Base-by-base conservation (phyloP, 23 tunicate genomes). In the Ascidia mentula region DNA sequence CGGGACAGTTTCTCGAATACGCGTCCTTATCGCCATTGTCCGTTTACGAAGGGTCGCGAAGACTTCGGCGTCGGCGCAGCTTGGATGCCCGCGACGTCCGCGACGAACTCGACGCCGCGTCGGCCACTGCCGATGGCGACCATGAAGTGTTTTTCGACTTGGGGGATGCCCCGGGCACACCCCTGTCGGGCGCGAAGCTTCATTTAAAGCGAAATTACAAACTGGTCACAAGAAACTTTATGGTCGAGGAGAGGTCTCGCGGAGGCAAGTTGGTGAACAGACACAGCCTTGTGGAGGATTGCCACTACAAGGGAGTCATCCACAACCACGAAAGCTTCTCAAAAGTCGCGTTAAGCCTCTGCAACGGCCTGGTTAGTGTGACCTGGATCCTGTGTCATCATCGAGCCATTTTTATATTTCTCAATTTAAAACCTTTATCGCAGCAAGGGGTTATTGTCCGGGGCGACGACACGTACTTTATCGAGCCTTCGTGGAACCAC, bases 401-500 rank as follows among this genome's bases (percentile, higher is more conserved):
- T n/a, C n/a, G n/a, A n/a, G n/a, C n/a, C n/a, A n/a, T n/a, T n/a
- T n/a, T n/a, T n/a, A 12, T 69, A 24, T 31, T 18, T 69, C 73
- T 18, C 18, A 45, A 35, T 13, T 37, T 73, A 61, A 45, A n/a
- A n/a, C n/a, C n/a, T n/a, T n/a, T n/a, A n/a, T n/a, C 38, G 24
- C 89, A 96, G 99, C 95, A 96, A 96, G 99, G 99, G 3, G 59
- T 96, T 22, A 88, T 96, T 37, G 60, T 74, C 22, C 84, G 88
- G 69, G 97, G 78, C 53, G 90, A 87, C 37, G 86, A 84, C n/a
- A 85, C 87, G 18, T 96, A 75, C 79, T 91, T 96, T 42, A 91
- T 96, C 72, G 99, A 96, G 53, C 99, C 99, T 24, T 45, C 79
- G 69, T 96, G 94, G 94, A 96, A 96, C 40, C 85, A 91, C 76